Conservation (phyloP, 1,140 invertebrate genomes). For the Cephus cinctus region DNA sequence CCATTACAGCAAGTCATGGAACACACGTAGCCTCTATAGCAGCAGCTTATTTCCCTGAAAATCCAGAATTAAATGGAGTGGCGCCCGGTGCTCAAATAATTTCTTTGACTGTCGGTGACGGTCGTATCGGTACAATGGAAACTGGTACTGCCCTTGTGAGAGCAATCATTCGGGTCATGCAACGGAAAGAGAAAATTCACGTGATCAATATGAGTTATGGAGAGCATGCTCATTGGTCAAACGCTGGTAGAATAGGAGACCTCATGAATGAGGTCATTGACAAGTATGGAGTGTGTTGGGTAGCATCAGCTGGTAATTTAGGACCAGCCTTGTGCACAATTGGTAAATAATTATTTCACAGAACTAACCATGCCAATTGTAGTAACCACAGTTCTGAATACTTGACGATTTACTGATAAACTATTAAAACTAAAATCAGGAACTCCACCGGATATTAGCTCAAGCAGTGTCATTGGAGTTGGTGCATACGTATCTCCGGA, state of each 20-base stretch:
- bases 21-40: conserved; percentile 97
- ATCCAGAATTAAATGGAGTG: conserved; percentile 88
- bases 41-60: conserved; percentile 86
- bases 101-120: conserved; percentile 90
- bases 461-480: conserved; percentile 83
- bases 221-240: conserved; percentile 88
- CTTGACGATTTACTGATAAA: too few species aligned
- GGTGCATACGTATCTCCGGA: conserved; percentile 96
- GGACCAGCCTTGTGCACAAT: conserved; percentile 92
- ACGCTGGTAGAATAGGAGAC: conserved; percentile 82
- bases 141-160: conserved; percentile 89
- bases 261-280: conserved; percentile 88
- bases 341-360: conserved; percentile 42
- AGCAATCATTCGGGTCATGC: conserved; percentile 86
- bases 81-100: conserved; percentile 96
- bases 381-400: background rate
- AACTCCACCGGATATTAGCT: conserved; percentile 85
- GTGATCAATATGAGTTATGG: conserved; percentile 99
- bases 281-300: conserved; percentile 90
- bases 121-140: conserved; percentile 90
- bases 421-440: too few species aligned
- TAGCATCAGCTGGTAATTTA: conserved; percentile 91
- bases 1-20: conserved; percentile 81
- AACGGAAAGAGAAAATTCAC: conserved; percentile 67
- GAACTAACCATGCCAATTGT: background rate